Evolutionary conservation across 2,797 vertebrate genomes (phyloP).

Genomic region (Champsocephalus esox): DNA sequence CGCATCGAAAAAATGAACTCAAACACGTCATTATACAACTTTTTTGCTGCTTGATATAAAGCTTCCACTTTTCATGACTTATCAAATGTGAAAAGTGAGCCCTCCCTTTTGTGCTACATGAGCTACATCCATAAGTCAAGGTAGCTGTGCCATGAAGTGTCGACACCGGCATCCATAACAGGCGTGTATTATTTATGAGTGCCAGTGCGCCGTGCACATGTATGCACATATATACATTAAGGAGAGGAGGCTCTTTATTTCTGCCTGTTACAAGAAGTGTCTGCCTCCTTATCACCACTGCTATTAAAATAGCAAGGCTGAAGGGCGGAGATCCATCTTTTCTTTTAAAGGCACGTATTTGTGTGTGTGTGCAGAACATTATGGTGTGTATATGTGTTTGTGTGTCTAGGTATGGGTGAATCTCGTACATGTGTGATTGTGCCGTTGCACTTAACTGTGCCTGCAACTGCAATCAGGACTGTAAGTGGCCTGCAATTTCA

Average conservation of each 20-base stretch:
- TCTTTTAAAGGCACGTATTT: conserved; percentile 49
- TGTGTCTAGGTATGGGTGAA: conserved; percentile 18
- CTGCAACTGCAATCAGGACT: conserved; percentile 61
- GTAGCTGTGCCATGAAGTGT: conserved; percentile 51
- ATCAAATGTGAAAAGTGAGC: not conserved
- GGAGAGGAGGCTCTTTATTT: conserved; percentile 58
- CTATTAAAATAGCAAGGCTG: conserved; percentile 67
- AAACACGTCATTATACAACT: too few relatives aligned
- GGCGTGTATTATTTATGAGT: conserved; percentile 73
- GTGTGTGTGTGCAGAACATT: not conserved
- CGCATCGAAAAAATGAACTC: too few relatives aligned
- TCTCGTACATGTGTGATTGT: conserved; percentile 41
- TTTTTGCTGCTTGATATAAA: too few relatives aligned
- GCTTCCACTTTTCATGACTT: too few relatives aligned
- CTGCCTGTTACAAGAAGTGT: conserved; percentile 54
- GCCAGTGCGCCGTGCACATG: conserved; percentile 18
- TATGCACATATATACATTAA: conserved; percentile 73
- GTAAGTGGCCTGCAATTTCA: conserved; percentile 66
- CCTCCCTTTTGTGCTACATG: conserved; percentile 27
- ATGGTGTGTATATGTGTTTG: not conserved
- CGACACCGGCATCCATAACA: conserved; percentile 62
- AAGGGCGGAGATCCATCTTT: conserved; percentile 61
- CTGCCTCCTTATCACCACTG: conserved; percentile 55
- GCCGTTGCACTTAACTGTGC: conserved; percentile 54
- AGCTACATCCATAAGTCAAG: conserved; percentile 58